These are phyloP conservation scores for Cremastinae sp. DNA, from an alignment of 2,888 invertebrate genomes.

Conservation along the genomic window DNA sequence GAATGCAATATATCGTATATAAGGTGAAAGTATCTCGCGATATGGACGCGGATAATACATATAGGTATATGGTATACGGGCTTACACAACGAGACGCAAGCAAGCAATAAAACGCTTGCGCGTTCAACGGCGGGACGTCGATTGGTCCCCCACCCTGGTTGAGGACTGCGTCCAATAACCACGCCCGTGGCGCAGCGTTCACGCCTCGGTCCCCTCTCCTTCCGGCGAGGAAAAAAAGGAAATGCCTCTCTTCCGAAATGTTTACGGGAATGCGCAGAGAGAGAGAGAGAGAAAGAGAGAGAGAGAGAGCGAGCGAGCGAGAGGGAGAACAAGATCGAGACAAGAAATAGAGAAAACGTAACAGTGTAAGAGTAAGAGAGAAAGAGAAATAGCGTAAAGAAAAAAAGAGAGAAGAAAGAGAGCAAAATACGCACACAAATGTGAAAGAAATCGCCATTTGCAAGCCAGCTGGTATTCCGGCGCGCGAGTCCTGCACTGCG, in stretches of 20 bases:
- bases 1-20: not conserved
- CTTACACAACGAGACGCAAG: not conserved
- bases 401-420: too few relatives aligned
- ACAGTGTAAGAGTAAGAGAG: too few relatives aligned
- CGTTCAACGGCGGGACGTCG: constrained; percentile 18
- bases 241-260: not conserved
- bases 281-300: not conserved
- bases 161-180: constrained; percentile 10
- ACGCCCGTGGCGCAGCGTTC: constrained; percentile 43
- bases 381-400: too few relatives aligned
- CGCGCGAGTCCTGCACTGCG: too few relatives aligned
- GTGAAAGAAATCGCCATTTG: too few relatives aligned
- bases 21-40: constrained; percentile 1
- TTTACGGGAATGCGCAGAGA: not conserved
- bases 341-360: too few relatives aligned
- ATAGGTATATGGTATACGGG: not conserved
- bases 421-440: too few relatives aligned
- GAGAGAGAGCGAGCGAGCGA: too few relatives aligned
- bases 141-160: constrained; percentile 52
- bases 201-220: constrained; percentile 36
- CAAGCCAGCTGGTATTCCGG: too few relatives aligned
- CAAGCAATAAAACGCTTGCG: constrained; percentile 54
- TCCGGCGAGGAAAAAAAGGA: constrained; percentile 8
- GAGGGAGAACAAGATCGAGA: too few relatives aligned
- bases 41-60: not conserved